phyloP scores from a whole-genome alignment of 2,113 vertebrate genomes.

The Poecilia latipinna region DNA sequence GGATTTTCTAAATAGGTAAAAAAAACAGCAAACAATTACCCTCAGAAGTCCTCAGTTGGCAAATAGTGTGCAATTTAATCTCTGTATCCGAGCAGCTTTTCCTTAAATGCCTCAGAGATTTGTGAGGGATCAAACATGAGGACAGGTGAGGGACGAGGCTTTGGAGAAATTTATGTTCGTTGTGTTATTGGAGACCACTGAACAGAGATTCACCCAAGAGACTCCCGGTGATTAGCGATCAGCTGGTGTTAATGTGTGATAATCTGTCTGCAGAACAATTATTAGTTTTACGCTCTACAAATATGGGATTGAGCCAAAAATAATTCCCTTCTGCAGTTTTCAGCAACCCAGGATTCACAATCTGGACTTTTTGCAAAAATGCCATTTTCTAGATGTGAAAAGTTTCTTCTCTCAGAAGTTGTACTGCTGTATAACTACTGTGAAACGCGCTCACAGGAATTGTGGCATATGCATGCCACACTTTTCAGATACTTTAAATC shows the following conservation, averaged over 20 bases:
- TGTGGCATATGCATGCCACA: not conserved
- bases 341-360: not conserved
- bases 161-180: not conserved
- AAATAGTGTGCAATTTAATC: not conserved
- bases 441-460: not conserved
- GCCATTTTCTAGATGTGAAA: not conserved
- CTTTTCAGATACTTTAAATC: not conserved
- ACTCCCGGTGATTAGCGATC: not conserved
- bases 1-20: too few species aligned
- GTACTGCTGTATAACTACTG: not conserved
- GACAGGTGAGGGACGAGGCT: not conserved
- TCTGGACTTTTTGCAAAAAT: too few species aligned
- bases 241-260: not conserved
- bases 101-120: not conserved
- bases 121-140: not conserved
- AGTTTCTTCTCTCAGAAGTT: not conserved
- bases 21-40: too few species aligned
- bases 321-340: not conserved
- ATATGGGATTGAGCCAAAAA: not conserved
- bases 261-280: not conserved
- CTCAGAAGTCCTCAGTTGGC: not conserved
- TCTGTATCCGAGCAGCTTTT: not conserved
- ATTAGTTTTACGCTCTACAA: not conserved
- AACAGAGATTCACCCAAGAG: not conserved
- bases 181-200: not conserved